phyloP scores from a whole-genome alignment of 2,888 invertebrate genomes.

The Lasioglossum lativentre region DNA sequence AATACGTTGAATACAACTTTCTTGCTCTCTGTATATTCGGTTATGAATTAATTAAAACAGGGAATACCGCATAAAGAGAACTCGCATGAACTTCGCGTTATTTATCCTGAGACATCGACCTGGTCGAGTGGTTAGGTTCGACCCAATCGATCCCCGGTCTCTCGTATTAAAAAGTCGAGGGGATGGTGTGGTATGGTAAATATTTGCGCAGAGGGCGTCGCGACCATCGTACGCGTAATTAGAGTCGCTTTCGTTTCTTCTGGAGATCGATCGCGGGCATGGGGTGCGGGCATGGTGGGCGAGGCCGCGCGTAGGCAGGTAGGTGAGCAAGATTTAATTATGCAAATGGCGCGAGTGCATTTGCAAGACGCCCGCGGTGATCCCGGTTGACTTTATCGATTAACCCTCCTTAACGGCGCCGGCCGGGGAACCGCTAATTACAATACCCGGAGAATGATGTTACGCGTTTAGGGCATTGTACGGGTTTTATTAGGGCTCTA shows the following conservation, averaged over 20 bases:
- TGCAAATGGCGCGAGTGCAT: conserved; percentile 21
- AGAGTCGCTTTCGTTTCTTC: conserved; percentile 10
- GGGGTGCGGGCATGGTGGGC: neutral
- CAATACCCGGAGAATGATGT: conserved; percentile 19
- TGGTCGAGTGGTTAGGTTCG: neutral
- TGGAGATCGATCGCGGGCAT: conserved; percentile 3
- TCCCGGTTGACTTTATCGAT: conserved; percentile 35
- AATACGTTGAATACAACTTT: neutral
- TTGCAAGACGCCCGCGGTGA: conserved; percentile 36
- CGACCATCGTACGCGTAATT: neutral
- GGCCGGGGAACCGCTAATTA: conserved; percentile 30
- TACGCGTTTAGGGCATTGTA: conserved; percentile 5
- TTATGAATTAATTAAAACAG: neutral
- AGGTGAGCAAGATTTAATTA: conserved; percentile 38
- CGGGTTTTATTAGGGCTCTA: conserved; percentile 33
- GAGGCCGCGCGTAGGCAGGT: neutral
- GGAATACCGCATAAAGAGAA: neutral
- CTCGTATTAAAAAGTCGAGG: neutral
- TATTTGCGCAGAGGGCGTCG: neutral
- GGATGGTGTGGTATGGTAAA: neutral
- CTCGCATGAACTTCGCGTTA: neutral
- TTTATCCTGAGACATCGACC: neutral
- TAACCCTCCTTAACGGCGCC: conserved; percentile 17
- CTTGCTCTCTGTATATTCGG: neutral
- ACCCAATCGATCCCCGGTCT: neutral